A percentile compares a stretch with the other conserved stretches of the same genome.
Conservation (phyloP, 2,888 invertebrate genomes). For the Teleiodes luculella region DNA sequence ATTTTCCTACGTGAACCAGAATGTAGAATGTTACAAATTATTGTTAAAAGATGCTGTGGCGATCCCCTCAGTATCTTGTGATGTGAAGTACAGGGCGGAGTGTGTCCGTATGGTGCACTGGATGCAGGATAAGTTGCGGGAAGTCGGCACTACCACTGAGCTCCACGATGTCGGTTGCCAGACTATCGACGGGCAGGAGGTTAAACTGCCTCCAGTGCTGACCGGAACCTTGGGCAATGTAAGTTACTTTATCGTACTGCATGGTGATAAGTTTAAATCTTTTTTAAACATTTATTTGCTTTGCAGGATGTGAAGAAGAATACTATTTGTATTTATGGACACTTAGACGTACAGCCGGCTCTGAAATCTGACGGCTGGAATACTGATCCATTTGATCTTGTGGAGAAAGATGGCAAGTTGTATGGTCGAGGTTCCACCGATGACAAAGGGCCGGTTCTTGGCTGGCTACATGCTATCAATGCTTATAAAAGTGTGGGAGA, state of each 20-base stretch:
- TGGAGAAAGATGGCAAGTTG: slow-evolving; percentile 91
- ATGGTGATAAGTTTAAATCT: neutral
- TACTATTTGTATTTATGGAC: slow-evolving; percentile 96
- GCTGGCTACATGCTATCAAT: slow-evolving; percentile 96
- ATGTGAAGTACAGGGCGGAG: slow-evolving; percentile 88
- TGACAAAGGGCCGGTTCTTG: slow-evolving; percentile 96
- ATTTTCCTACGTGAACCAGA: slow-evolving; percentile 87
- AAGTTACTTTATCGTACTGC: slow-evolving; percentile 32
- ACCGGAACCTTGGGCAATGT: slow-evolving; percentile 87
- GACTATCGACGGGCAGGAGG: slow-evolving; percentile 82
- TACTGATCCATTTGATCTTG: slow-evolving; percentile 94
- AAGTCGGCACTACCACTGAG: slow-evolving; percentile 84
- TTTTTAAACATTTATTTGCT: slow-evolving; percentile 8
- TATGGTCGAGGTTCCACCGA: slow-evolving; percentile 95
- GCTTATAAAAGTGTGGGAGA: slow-evolving; percentile 86
- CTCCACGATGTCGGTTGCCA: slow-evolving; percentile 88
- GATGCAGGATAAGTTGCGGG: slow-evolving; percentile 83
- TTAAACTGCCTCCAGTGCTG: slow-evolving; percentile 92
- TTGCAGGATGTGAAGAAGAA: slow-evolving; percentile 88
- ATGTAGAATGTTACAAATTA: slow-evolving; percentile 86
- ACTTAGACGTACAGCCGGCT: slow-evolving; percentile 99
- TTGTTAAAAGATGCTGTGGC: slow-evolving; percentile 91
- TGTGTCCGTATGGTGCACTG: slow-evolving; percentile 92
- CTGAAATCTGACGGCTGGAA: slow-evolving; percentile 95
- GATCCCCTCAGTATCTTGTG: slow-evolving; percentile 97